Evolutionary conservation across 2,888 invertebrate species (phyloP).

Genomic region (Callosobruchus maculatus): DNA sequence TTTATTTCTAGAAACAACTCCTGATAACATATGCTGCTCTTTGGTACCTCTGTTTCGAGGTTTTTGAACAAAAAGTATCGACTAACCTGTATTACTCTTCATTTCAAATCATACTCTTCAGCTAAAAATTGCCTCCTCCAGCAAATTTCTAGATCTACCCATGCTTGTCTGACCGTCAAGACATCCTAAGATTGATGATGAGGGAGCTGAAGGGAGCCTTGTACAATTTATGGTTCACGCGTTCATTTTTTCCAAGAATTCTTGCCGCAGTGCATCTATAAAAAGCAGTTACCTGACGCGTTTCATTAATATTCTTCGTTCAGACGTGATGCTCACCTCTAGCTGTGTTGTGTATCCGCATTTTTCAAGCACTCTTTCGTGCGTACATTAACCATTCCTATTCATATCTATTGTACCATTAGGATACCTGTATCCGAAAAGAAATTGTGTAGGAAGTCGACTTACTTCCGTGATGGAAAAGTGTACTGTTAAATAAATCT

Average conservation of each 20-base stretch:
- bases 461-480: background rate
- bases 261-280: background rate
- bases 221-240: background rate
- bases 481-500: background rate
- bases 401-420: background rate
- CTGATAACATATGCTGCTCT: too few species aligned
- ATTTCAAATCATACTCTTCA: too few species aligned
- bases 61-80: too few species aligned
- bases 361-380: background rate
- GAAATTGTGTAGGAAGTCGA: background rate
- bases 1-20: too few species aligned
- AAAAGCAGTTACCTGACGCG: background rate
- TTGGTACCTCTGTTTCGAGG: too few species aligned
- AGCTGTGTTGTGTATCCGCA: background rate
- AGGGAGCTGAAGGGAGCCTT: too few species aligned
- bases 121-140: too few species aligned
- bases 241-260: background rate
- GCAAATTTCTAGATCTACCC: too few species aligned
- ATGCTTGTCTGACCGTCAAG: too few species aligned
- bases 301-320: background rate
- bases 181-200: too few species aligned
- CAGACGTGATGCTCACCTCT: background rate
- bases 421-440: background rate
- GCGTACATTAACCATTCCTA: background rate
- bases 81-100: too few species aligned